These are phyloP conservation scores for Anticlea derivata DNA, from an alignment of 2,888 invertebrate genomes.

Conservation along the genomic window DNA sequence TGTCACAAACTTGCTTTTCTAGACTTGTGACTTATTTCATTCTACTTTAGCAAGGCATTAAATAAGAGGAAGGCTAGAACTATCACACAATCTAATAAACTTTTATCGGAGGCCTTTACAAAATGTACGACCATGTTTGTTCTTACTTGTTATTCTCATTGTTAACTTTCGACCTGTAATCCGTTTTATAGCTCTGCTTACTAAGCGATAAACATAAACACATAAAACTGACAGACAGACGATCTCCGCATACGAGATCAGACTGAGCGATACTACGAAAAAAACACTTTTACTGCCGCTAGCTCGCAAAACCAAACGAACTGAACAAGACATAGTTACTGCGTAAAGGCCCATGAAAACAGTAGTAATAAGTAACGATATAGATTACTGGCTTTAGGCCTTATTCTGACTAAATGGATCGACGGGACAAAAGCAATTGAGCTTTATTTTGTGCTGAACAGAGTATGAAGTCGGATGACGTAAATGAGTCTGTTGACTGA, in stretches of 20 bases:
- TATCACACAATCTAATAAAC: slow-evolving; percentile 3
- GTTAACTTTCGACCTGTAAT: slow-evolving; percentile 29
- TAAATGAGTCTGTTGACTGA: not conserved
- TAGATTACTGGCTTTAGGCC: slow-evolving; percentile 17
- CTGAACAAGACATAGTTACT: slow-evolving; percentile 28
- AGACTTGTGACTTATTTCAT: too few relatives aligned
- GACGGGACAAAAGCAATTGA: not conserved
- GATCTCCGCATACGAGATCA: slow-evolving; percentile 30
- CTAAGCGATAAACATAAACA: slow-evolving; percentile 38
- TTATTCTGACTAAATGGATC: slow-evolving; percentile 14
- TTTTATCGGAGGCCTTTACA: slow-evolving; percentile 11
- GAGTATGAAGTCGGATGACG: slow-evolving; percentile 9
- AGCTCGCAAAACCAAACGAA: slow-evolving; percentile 37
- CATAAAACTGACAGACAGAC: slow-evolving; percentile 37
- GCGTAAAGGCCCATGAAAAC: slow-evolving; percentile 30
- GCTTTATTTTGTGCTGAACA: not conserved
- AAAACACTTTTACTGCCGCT: slow-evolving; percentile 38
- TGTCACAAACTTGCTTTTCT: too few relatives aligned
- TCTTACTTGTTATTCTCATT: slow-evolving; percentile 29
- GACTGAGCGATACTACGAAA: slow-evolving; percentile 30
- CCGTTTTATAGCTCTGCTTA: slow-evolving; percentile 31
- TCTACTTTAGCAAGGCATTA: too few relatives aligned
- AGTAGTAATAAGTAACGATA: slow-evolving; percentile 34
- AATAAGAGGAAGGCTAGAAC: not conserved
- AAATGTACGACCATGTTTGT: slow-evolving; percentile 18